phyloP scores from a whole-genome alignment of 2,113 vertebrate genomes.

The Pantherophis guttatus region DNA sequence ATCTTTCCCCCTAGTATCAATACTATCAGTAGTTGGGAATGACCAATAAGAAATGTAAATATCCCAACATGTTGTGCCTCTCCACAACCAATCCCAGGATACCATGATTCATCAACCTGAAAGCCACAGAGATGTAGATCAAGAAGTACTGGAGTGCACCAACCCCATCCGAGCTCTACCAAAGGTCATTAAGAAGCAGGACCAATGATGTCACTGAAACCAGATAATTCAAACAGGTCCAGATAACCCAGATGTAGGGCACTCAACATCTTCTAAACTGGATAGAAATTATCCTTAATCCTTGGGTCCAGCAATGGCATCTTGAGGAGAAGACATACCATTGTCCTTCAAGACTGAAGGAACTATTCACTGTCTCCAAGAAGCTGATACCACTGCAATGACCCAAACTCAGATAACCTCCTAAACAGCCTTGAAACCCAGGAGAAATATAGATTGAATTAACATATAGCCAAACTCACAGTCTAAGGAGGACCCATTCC shows the following conservation, averaged over 20 bases:
- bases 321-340: neutral
- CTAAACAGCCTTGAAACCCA: neutral
- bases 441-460: too few species aligned
- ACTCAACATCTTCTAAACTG: neutral
- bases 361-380: neutral
- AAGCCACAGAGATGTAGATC: neutral
- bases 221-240: neutral
- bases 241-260: neutral
- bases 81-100: neutral
- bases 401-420: neutral
- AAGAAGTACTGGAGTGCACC: neutral
- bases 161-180: neutral
- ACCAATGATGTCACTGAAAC: neutral
- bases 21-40: neutral
- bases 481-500: too few species aligned
- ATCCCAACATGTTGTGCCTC: neutral
- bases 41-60: neutral
- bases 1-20: neutral
- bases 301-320: neutral
- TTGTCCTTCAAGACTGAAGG: neutral
- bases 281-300: neutral
- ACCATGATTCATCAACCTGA: neutral
- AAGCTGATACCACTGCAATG: neutral
- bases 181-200: neutral
- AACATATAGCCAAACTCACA: too few species aligned